Evolutionary conservation across 2,888 invertebrate species (phyloP), one percentile per base, ranked within the genome.

Genomic region (Tachystola acroxantha): DNA sequence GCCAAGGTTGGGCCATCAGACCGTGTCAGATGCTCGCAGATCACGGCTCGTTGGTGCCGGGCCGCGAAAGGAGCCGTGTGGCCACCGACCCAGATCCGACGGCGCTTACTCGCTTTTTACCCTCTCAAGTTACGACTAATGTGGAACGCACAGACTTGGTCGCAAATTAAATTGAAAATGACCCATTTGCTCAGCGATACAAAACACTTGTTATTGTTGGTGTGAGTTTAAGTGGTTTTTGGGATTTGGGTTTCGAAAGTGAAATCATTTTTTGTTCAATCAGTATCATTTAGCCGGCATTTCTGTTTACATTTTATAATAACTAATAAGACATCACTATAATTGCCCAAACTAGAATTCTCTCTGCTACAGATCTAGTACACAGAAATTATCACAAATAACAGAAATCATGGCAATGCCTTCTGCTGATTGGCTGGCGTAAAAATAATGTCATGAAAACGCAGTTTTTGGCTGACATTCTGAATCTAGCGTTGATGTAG

Each of bases 1-100:
- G 65, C 73, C 82, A 85, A 85, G 85, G 85, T 81, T 77, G 66
- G 63, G 48, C 50, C 72, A 69, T 53, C 74, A 75, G 84, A 85
- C 81, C 84, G 82, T 82, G 68, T 64, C 77, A 58, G 57, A 52
- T 64, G 66, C 72, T 74, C 65, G 46, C 61, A 61, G 53, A 66
- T 51, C 72, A 78, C 71, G 82, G 73, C 74, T 81, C 80, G 80
- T 69, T 78, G 76, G 47, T 52, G 61, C 55, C 64, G 57, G 54
- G 63, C 63, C 64, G 74, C 69, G 73, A 80, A 76, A 79, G 73
- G 68, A 74, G 67, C 65, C 55, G 64, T 59, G 57, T 61, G 64
- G 54, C 57, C 62, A 66, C 68, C 77, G 80, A 73, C 75, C 77
- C 73, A 78, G 66, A 77, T 77, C 66, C 43, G 53, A 49, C 44